Conservation (phyloP, 2,113 vertebrate species). For the Euleptes europaea region DNA sequence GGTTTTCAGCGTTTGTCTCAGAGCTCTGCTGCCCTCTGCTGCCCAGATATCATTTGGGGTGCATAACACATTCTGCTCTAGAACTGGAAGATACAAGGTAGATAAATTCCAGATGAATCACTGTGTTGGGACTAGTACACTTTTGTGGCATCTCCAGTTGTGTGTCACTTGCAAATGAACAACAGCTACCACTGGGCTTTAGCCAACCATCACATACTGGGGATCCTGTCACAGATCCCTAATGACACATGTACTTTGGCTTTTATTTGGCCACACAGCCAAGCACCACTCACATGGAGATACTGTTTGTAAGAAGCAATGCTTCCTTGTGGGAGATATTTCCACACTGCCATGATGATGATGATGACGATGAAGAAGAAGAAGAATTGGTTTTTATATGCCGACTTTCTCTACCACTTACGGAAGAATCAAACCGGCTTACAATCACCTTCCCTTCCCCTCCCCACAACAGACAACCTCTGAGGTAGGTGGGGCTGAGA, state of each 20-base stretch:
- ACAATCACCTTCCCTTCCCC: no score
- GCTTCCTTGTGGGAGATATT: background rate
- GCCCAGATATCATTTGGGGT: background rate
- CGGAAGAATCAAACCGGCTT: no score
- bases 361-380: no score
- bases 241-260: no score
- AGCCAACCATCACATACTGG: background rate
- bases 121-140: background rate
- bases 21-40: slow-evolving; percentile 61
- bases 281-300: background rate
- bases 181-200: background rate
- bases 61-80: background rate
- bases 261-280: background rate
- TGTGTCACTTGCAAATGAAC: background rate
- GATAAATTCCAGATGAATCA: background rate
- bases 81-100: background rate
- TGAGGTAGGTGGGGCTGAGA: no score
- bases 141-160: background rate
- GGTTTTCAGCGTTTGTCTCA: background rate
- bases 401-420: no score
- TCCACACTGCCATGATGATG: no score
- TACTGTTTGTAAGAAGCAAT: background rate
- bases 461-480: no score
- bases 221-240: no score
- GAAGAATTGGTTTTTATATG: no score